A percentile compares a stretch with the other conserved stretches of the same genome.
Evolutionary conservation across 1,140 invertebrate genomes (phyloP).

Genomic region (Metaphire vulgaris): DNA sequence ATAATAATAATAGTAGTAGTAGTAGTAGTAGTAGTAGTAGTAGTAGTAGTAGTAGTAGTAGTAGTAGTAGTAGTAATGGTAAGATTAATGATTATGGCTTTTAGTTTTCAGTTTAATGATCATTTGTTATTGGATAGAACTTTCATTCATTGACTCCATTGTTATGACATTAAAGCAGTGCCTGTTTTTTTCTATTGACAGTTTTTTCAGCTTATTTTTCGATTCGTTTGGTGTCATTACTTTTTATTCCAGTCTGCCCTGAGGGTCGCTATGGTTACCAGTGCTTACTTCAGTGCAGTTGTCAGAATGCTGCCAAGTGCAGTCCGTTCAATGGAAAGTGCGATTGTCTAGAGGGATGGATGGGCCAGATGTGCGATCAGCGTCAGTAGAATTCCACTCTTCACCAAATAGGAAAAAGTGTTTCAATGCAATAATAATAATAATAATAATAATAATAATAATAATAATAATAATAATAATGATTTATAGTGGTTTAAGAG

Average conservation of each 20-base stretch:
- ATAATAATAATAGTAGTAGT: too few species aligned
- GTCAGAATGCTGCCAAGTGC: conserved; percentile 61
- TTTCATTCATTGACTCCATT: neutral
- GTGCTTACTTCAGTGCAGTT: conserved; percentile 67
- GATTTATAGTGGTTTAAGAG: too few species aligned
- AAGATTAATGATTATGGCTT: too few species aligned
- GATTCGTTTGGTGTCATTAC: too few species aligned
- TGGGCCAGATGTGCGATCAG: conserved; percentile 45
- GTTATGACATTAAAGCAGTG: neutral
- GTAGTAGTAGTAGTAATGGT: too few species aligned
- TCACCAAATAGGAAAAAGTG: too few species aligned
- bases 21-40: too few species aligned
- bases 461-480: too few species aligned
- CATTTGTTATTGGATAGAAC: neutral
- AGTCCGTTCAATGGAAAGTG: conserved; percentile 39
- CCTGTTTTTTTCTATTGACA: neutral
- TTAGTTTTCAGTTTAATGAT: too few species aligned
- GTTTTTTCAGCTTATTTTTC: neutral
- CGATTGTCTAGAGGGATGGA: conserved; percentile 42
- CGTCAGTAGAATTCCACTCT: conserved; percentile 36
- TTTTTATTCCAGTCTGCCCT: conserved; percentile 63
- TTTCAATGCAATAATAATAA: too few species aligned
- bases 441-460: too few species aligned
- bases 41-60: too few species aligned
- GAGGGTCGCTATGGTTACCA: conserved; percentile 68